Evolutionary conservation across 2,797 vertebrate species (phyloP), one percentile per base, ranked within the genome.

Genomic region (Mus caroli): DNA sequence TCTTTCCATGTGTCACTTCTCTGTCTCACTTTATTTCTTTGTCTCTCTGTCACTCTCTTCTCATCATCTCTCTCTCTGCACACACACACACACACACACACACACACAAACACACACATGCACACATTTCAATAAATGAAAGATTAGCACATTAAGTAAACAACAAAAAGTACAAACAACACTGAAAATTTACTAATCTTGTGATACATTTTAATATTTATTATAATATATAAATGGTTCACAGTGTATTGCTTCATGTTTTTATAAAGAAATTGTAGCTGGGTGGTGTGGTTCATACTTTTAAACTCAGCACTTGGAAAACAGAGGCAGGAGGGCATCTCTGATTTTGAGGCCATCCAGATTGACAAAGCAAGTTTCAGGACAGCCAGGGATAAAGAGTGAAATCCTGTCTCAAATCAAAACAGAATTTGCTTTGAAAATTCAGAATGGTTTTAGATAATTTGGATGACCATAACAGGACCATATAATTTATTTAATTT

Each of bases 351-450:
- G 5, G 34, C 11, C 52, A 80, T 24, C 34, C 20, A 0, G 3
- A 26, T 13, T 1, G 1, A 82, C 19, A 82, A 56, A 82, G 12
- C 5, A 56, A 56, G n/a, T 82, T 15, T 37, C 20, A 58, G n/a
- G 15, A 43, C 4, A 62, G 9, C 40, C 40, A 46, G 54, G 20
- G n/a, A 56, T 17, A 60, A n/a, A 62, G 17, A 17, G 3, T 58
- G 22, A 82, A 58, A 26, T 54, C n/a, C 54, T 82, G n/a, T 60
- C 1, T 82, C 54, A 40, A 60, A 52, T 26, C 31, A 54, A 79
- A 52, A 40, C 22, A 82, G n/a, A 56, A 37, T 91, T 71, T 80
- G 3, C 34, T 73, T 94, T 82, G 67, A 85, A 92, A 92, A 58
- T 7, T 75, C 11, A 60, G 22, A 95, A 85, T 95, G 26, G 62